Base-by-base conservation (phyloP, 37 sponge, comb jelly and placozoan genomes). In the Halichondria panicea region DNA sequence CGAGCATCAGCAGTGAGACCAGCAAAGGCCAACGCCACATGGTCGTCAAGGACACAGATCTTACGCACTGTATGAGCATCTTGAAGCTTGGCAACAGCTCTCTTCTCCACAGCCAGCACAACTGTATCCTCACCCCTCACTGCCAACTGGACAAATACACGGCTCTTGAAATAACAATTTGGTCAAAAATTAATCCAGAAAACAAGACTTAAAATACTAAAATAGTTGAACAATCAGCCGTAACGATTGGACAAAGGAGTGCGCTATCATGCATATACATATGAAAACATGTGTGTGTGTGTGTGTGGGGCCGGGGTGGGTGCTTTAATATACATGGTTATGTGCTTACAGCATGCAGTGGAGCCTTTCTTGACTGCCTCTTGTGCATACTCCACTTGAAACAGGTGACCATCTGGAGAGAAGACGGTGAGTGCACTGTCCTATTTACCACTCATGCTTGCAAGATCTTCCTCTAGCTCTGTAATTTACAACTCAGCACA, bases 321-420 rank as follows among this genome's bases (percentile, higher is more conserved):
- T n/a, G n/a, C n/a, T n/a, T n/a, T n/a, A n/a, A n/a, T n/a, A n/a
- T n/a, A n/a, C n/a, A n/a, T n/a, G n/a, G n/a, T n/a, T n/a, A n/a
- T n/a, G n/a, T n/a, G n/a, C n/a, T n/a, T n/a, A n/a, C n/a, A n/a
- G n/a, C n/a, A n/a, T n/a, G n/a, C 97, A 11, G 97, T 97, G 2
- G 97, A 93, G 31, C 97, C 97, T 69, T 93, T 95, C 84, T 98
- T 95, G 41, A 98, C 99, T 8, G 99, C 99, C 43, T 98, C 96
- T 70, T 98, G 99, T 19, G 99, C 99, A 40, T 98, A 98, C 71
- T 98, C 99, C 21, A 98, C 99, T 86, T 98, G 99, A 66, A 98
- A 98, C 43, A 98, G 66, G 71, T 95, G 99, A 9, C 99, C 99
- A 70, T 98, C 99, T 3, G 99, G 99, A 57, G 99, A 98, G 70